Percentiles rank a stretch among this genome's conserved stretches.
Conservation (phyloP, 2,888 invertebrate genomes). For the Pemphredon lugubris region DNA sequence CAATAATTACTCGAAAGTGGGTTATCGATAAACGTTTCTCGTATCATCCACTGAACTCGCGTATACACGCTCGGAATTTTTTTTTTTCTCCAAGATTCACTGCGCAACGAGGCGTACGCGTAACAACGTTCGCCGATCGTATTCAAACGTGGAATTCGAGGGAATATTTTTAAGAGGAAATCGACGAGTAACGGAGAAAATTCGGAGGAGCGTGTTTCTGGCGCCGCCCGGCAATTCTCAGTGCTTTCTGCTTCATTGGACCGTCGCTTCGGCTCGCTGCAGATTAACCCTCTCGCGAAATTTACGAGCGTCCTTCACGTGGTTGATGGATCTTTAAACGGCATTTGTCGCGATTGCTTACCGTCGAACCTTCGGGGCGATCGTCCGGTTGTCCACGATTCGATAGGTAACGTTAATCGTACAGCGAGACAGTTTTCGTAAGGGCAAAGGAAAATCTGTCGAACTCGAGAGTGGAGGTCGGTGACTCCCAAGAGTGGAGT, state of each 20-base stretch:
- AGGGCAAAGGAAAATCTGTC: no score
- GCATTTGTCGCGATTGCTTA: conserved; percentile 35
- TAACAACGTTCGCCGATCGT: no score
- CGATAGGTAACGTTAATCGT: background rate
- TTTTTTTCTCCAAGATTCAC: no score
- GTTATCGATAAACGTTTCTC: no score
- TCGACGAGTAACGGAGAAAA: conserved; percentile 10
- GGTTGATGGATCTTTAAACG: conserved; percentile 52
- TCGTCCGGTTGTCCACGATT: background rate
- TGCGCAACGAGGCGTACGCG: no score
- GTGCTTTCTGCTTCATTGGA: conserved; percentile 59
- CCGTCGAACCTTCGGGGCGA: background rate
- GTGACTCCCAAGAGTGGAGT: no score
- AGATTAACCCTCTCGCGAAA: conserved; percentile 58
- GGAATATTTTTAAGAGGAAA: conserved; percentile 21
- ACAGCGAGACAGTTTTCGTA: background rate
- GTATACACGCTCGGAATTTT: no score
- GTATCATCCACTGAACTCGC: no score
- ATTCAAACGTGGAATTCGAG: no score
- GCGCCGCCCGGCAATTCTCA: conserved; percentile 58
- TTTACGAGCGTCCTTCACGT: conserved; percentile 56
- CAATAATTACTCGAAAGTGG: no score
- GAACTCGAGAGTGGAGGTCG: no score
- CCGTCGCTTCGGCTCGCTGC: conserved; percentile 56
- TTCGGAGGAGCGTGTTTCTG: conserved; percentile 26